Base-by-base conservation (phyloP, 1,140 invertebrate species). In the Cotesia vestalis region DNA sequence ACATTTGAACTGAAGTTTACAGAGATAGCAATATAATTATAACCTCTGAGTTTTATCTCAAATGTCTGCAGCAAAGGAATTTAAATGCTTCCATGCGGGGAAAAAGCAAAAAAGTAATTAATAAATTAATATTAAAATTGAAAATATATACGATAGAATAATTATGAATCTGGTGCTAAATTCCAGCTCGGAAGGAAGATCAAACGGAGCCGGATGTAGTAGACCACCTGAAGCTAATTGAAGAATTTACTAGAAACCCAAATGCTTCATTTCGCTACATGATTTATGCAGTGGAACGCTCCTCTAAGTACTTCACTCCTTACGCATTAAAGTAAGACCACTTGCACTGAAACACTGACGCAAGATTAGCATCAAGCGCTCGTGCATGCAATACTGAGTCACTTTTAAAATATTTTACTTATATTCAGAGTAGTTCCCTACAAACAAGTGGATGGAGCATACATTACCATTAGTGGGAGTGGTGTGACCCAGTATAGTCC, bases 241-340 rank as follows among this genome's bases (percentile, higher is more conserved):
- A 87, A 12, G 81, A 85, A 72, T 82, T 91, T 20, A 83, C 82
- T 63, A 80, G 76, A 1, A 82, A 88, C 69, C 83, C 85, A 2
- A 84, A 89, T 11, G 83, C 88, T 66, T 88, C 88, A 5, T 93
- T 92, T 78, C 87, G 91, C 4, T 93, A 93, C 74, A 89, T 94
- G 87, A 87, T 89, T 38, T 93, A 92, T 78, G 90, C 91, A 59
- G 89, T 92, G 4, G 89, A 90, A 27, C 88, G 88, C 75, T 88
- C 90, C 3, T 93, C 91, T 64, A 89, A 92, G 76, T 89, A 89
- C 78, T 94, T 92, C 67, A 91, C 91, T 1, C 92, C 91, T 4
- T 93, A 93, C 78, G 90, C 82, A 73, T 82, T 92, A 46, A 89
- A 86, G 89, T 90, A 85, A 84, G 84, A 27, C 92, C 91, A 3